Evolutionary conservation across 1,140 invertebrate species (phyloP), one percentile per base, ranked within the genome.

Genomic region (Drosophila quadrilineata): DNA sequence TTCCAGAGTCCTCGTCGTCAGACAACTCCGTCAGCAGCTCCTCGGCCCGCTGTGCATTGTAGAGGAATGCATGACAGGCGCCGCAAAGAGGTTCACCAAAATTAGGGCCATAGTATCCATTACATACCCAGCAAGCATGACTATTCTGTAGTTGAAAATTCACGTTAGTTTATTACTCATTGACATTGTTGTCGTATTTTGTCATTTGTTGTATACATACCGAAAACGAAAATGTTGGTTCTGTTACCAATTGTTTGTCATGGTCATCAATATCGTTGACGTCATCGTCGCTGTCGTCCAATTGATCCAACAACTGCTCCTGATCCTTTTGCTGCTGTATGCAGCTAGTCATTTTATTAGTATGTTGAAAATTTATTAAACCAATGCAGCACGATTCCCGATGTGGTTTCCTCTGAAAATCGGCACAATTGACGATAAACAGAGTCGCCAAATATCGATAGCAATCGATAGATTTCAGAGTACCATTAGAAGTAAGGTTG

Each of bases 1-100:
- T 98, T 2, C 97, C 97, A 0, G 96, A 97, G 88, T 98, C 97
- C 80, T 96, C 95, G 75, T 97, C 96, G 88, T 97, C 96, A 12
- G 94, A 95, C 91, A 97, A 95, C 93, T 97, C 73, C 12, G 80
- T 76, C 10, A 82, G 38, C 40, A 85, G 40, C 22, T 89, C 73
- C 29, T 90, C 88, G 2, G 87, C 75, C n/a, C 86, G 60, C 36
- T 88, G 77, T 89, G 95, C 93, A 71, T 96, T 94, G 88, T 96
- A 98, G 3, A 98, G 89, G 91, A 98, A 98, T 43, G 95, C 92
- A 90, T 98, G 97, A 84, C 97, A 98, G 0, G 96, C 97, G 4
- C 94, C 92, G 90, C 97, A 98, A n/a, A 98, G 93, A 12, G 96
- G 96, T 85, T 98, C 95, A 12, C 94, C 95, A 90, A 96, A 98